phyloP scores from a whole-genome alignment of 2,888 invertebrate genomes.

The Opisthograptis luteolata region DNA sequence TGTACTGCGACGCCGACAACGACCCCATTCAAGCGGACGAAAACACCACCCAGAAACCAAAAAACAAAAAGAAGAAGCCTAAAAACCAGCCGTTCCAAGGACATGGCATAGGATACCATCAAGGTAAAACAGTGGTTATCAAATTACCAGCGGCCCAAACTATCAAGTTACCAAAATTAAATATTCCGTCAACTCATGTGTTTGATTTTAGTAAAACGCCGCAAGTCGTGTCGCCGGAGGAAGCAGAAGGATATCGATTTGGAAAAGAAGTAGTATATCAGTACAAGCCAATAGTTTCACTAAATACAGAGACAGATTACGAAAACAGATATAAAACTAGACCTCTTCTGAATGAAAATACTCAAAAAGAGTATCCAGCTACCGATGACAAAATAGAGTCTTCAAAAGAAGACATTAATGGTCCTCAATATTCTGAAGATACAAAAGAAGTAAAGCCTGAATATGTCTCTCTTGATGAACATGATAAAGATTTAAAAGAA shows the following conservation, averaged over 20 bases:
- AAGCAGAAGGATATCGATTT: conserved; percentile 58
- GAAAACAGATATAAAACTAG: conserved; percentile 15
- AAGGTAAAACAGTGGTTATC: conserved; percentile 79
- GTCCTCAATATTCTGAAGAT: conserved; percentile 4
- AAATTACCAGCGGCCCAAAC: conserved; percentile 68
- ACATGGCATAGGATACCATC: conserved; percentile 77
- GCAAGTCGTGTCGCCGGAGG: conserved; percentile 63
- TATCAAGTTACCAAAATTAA: conserved; percentile 57
- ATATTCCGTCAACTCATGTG: conserved; percentile 61
- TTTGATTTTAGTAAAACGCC: conserved; percentile 78
- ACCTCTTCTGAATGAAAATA: conserved; percentile 10
- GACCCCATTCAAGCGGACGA: conserved; percentile 53
- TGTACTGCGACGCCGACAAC: conserved; percentile 81
- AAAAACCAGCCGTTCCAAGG: conserved; percentile 76
- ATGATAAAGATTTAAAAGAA: conserved; percentile 44
- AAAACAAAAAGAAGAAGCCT: conserved; percentile 58
- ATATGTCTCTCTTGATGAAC: conserved; percentile 16
- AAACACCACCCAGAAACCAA: conserved; percentile 55
- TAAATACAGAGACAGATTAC: conserved; percentile 28
- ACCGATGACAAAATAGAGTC: conserved; percentile 1
- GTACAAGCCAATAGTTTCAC: conserved; percentile 34
- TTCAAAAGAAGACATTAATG: conserved; percentile 1
- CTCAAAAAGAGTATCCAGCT: neutral
- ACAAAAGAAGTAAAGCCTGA: conserved; percentile 6
- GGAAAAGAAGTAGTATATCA: conserved; percentile 57